phyloP scores from a whole-genome alignment of 2,888 invertebrate genomes.

The Epiblema foenella region DNA sequence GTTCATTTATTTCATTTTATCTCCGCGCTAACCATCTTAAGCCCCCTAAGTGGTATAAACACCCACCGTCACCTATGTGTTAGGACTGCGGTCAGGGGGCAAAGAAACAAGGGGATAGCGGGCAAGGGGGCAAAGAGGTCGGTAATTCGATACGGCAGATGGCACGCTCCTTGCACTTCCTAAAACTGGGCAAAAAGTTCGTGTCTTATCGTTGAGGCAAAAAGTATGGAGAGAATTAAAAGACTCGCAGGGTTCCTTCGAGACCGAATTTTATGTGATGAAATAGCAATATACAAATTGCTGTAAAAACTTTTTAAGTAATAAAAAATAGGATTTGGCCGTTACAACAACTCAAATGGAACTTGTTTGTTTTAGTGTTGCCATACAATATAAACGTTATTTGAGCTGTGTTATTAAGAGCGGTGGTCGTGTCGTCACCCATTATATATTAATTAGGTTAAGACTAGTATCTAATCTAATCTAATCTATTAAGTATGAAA shows the following conservation, averaged over 20 bases:
- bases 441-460: no score
- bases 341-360: no score
- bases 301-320: no score
- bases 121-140: conserved; percentile 40
- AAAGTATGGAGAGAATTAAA: conserved; percentile 31
- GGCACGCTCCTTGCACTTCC: conserved; percentile 80
- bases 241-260: conserved; percentile 23
- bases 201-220: conserved; percentile 42
- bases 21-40: conserved; percentile 1
- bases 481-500: no score
- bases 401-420: no score
- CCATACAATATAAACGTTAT: no score
- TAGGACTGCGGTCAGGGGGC: conserved; percentile 36
- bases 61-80: conserved; percentile 20
- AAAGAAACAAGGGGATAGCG: conserved; percentile 49
- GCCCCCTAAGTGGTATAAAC: conserved; percentile 4
- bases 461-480: no score
- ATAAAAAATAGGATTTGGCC: no score
- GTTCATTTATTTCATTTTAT: no score
- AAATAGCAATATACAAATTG: neutral
- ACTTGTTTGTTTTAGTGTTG: no score
- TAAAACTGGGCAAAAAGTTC: conserved; percentile 70
- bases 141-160: conserved; percentile 73
- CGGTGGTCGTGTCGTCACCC: no score
- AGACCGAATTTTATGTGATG: neutral